These are phyloP conservation scores for Rhinogobio ventralis DNA, from an alignment of 2,797 vertebrate genomes.

Conservation along the genomic window DNA sequence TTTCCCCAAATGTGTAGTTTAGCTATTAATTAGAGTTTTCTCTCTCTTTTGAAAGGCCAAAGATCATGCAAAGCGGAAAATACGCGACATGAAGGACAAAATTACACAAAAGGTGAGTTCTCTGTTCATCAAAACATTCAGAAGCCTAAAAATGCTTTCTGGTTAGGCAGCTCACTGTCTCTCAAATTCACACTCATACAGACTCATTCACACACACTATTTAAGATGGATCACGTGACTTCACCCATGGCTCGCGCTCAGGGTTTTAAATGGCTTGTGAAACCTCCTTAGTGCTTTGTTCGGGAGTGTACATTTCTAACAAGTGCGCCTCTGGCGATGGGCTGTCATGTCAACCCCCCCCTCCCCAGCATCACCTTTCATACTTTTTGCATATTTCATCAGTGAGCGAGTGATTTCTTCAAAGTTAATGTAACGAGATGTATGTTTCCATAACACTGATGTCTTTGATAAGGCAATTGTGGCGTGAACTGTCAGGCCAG, in stretches of 20 bases:
- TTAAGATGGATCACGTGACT: slow-evolving; percentile 76
- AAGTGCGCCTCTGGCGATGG: slow-evolving; percentile 86
- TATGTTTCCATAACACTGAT: slow-evolving; percentile 90
- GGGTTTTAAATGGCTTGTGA: slow-evolving; percentile 86
- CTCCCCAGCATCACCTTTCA: slow-evolving; percentile 63
- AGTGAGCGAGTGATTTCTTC: slow-evolving; percentile 84
- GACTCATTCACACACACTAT: slow-evolving; percentile 64
- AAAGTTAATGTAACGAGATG: slow-evolving; percentile 85
- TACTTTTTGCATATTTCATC: slow-evolving; percentile 91
- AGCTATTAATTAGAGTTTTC: neutral
- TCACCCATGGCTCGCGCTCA: slow-evolving; percentile 71
- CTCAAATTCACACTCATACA: slow-evolving; percentile 56
- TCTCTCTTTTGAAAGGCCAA: slow-evolving; percentile 82
- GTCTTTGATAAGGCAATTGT: slow-evolving; percentile 86
- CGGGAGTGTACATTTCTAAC: slow-evolving; percentile 85
- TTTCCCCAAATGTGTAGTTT: neutral
- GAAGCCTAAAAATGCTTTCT: slow-evolving; percentile 15
- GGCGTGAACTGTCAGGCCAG: slow-evolving; percentile 72
- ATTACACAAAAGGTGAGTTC: slow-evolving; percentile 89
- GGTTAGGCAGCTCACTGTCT: slow-evolving; percentile 12
- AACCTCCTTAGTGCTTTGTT: slow-evolving; percentile 88
- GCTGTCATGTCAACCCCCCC: slow-evolving; percentile 80
- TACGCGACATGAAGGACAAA: slow-evolving; percentile 91
- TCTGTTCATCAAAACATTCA: neutral
- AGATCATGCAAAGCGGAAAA: slow-evolving; percentile 92